Evolutionary conservation across 2,113 vertebrate genomes (phyloP), one percentile per base, ranked within the genome.

Genomic region (Hydrochoerus hydrochaeris): DNA sequence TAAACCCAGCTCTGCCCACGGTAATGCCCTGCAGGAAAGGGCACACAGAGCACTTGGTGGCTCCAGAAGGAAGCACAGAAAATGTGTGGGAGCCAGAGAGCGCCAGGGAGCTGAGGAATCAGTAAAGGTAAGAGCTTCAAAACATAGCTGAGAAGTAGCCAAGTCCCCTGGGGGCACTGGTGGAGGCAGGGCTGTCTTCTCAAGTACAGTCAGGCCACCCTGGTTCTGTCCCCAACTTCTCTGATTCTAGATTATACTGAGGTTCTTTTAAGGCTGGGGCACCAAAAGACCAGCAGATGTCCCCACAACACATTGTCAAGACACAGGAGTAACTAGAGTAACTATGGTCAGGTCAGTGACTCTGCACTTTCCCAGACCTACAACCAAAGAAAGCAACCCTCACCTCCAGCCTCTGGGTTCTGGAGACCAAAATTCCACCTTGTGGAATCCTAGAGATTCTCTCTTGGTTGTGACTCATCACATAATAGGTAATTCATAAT

Each of bases 151-250:
- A 3, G n/a, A n/a, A 19, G 60, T 0, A 57, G n/a, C 44, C 9
- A 0, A 28, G 86, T 28, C 11, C 8, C 20, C 85, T 28, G 44
- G 20, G 17, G 35, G 14, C 82, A 17, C 54, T 6, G 41, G 32
- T 13, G 7, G 30, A 91, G n/a, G 19, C 67, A 20, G 0, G 0
- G 10, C 41, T 3, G 0, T 60, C 63, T 58, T 81, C 30, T 49
- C 82, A 28, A 65, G 28, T 13, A 7, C 32, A 65, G n/a, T 62
- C 58, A 54, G 63, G 30, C 17, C 20, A 11, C 10, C 67, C 44
- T 38, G 26, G 12, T 38, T 69, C n/a, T 46, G n/a, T 35, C 0
- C 22, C 80, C 28, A 69, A 22, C 46, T 62, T 26, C 26, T 57
- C 41, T 32, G 60, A 80, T 26, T 52, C 46, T 41, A 94, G 78